Evolutionary conservation across 2,113 vertebrate genomes (phyloP), one percentile per base, ranked within the genome.

Genomic region (Tapirus terrestris): DNA sequence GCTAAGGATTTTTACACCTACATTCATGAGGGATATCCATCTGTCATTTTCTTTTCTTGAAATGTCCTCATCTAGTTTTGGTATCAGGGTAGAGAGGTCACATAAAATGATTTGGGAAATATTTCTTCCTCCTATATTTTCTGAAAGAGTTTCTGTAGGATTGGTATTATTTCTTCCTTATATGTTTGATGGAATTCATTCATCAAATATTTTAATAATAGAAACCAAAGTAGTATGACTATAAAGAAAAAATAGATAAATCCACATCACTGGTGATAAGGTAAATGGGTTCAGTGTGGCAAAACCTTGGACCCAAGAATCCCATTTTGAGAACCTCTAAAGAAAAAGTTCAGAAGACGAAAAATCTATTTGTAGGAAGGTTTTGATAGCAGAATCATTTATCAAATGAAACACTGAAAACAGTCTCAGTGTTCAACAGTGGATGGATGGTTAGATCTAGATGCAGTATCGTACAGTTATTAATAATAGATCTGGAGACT

Each of bases 161-260:
- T 68, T 75, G 65, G 20, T 92, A 80, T 45, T 60, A 80, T 84
- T 83, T 58, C 45, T 72, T 89, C 33, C 65, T 80, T 85, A 53
- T 43, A 89, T 72, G 72, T 80, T 61, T 81, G 84, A 61, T 39
- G n/a, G 12, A 89, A 60, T 60, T 87, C 68, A 91, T 27, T 68
- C 31, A 72, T 77, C 51, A 94, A 94, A 83, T 79, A 82, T 82
- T 93, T 87, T 60, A 89, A 81, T 68, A 96, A 72, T 31, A 87
- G 60, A 81, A 58, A 21, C 18, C 20, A 79, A 77, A 48, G 61
- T n/a, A 67, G 10, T 11, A 77, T 33, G 6, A 82, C 21, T 43
- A 23, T 75, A 80, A 60, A 48, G 23, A 96, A 76, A 93, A 86
- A 45, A 45, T 36, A 56, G 21, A 60, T 60, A 70, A 21, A 67